phyloP scores from a whole-genome alignment of 53 echinoderm and acorn worm genomes.

The Echinometra lucunter region DNA sequence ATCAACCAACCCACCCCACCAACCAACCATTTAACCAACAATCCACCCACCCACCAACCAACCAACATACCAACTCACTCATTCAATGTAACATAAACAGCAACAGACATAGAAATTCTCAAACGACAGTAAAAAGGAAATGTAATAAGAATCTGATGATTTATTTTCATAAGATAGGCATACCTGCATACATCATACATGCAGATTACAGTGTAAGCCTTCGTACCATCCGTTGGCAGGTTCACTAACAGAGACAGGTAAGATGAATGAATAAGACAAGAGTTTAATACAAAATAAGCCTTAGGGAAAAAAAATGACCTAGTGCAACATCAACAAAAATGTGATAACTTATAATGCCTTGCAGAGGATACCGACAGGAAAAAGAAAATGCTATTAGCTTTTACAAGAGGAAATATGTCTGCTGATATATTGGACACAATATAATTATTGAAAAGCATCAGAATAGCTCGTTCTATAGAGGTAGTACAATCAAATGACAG shows the following conservation, averaged over 20 bases:
- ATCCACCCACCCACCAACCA: no score
- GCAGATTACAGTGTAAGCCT: slow-evolving; percentile 8
- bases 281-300: background rate
- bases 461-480: background rate
- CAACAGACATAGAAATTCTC: background rate
- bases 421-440: background rate
- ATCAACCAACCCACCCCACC: no score
- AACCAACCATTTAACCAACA: no score
- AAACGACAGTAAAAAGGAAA: background rate
- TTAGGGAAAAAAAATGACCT: background rate
- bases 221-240: background rate
- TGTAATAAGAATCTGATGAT: slow-evolving; percentile 37
- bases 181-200: background rate
- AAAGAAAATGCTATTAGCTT: background rate
- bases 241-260: background rate
- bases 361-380: background rate
- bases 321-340: background rate
- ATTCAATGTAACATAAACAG: no score
- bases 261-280: background rate
- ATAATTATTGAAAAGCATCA: background rate
- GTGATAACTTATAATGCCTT: background rate
- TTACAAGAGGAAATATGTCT: background rate
- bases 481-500: background rate
- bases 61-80: no score
- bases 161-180: slow-evolving; percentile 34